Percentiles rank a stretch among this genome's conserved stretches.
phyloP scores from a whole-genome alignment of 2,797 vertebrate genomes.

The Myotis vivesi region DNA sequence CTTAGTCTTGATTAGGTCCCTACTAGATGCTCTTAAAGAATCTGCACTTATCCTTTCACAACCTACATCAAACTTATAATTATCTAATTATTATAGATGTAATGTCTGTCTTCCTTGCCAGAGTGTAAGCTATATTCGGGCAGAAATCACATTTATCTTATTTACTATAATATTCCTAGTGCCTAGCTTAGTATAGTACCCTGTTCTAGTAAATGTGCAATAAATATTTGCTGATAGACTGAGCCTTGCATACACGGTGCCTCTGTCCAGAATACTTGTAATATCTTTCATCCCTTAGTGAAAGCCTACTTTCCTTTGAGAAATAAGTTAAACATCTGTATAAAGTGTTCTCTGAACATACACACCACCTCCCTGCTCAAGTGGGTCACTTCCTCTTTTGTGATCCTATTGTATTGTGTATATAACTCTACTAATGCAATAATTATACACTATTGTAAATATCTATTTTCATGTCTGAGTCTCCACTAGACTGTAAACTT shows the following conservation, averaged over 20 bases:
- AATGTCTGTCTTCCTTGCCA: neutral
- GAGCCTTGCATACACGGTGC: neutral
- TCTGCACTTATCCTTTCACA: conserved; percentile 7
- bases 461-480: neutral
- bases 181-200: neutral
- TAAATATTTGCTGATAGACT: neutral
- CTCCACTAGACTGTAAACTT: neutral
- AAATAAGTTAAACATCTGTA: conserved; percentile 13
- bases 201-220: neutral
- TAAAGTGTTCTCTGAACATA: conserved; percentile 6
- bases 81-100: conserved; percentile 1
- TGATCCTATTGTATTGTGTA: neutral
- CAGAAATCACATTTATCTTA: neutral
- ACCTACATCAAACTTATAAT: neutral
- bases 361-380: neutral
- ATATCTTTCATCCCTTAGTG: neutral
- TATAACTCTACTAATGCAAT: neutral
- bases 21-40: neutral
- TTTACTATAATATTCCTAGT: conserved; percentile 11
- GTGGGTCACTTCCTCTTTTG: neutral
- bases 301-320: neutral
- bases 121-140: neutral
- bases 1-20: neutral
- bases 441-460: conserved; percentile 26
- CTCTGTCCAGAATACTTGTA: neutral